Evolutionary conservation across 2,888 invertebrate species (phyloP).

Genomic region (Sepioteuthis lessoniana): DNA sequence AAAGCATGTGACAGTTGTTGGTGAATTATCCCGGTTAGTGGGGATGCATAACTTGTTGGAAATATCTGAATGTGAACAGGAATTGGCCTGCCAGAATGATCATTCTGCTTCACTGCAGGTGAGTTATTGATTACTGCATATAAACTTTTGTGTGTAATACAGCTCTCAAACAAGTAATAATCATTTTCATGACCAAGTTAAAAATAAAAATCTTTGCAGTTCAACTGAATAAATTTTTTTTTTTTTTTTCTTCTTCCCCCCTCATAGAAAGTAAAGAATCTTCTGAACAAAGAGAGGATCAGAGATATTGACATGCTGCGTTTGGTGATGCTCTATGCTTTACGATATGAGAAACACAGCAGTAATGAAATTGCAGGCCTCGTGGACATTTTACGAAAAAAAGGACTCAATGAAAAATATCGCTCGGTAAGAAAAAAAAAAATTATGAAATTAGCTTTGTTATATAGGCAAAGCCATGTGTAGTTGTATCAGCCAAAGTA

Average conservation of each 20-base stretch:
- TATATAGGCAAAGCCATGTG: neutral
- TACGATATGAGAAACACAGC: slow-evolving; percentile 90
- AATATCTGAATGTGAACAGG: slow-evolving; percentile 78
- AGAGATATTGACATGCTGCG: slow-evolving; percentile 87
- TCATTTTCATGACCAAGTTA: too few species aligned
- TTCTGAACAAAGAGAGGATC: slow-evolving; percentile 84
- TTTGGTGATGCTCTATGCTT: slow-evolving; percentile 92
- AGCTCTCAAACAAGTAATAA: too few species aligned
- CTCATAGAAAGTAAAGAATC: slow-evolving; percentile 83
- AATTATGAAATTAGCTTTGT: neutral
- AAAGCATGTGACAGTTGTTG: slow-evolving; percentile 97
- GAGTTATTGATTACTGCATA: slow-evolving; percentile 45
- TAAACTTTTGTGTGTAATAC: neutral
- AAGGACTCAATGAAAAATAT: slow-evolving; percentile 81
- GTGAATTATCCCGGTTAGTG: slow-evolving; percentile 92
- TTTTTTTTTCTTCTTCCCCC: neutral
- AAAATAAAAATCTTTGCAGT: too few species aligned
- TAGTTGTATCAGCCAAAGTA: neutral
- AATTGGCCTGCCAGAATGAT: slow-evolving; percentile 82
- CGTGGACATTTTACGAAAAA: slow-evolving; percentile 82
- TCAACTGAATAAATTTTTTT: neutral
- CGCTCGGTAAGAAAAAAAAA: slow-evolving; percentile 72
- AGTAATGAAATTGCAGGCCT: slow-evolving; percentile 88
- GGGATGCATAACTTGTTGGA: slow-evolving; percentile 86
- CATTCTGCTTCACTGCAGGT: slow-evolving; percentile 80